Base-by-base conservation (phyloP, 2,888 invertebrate genomes). In the Itoplectis maculator region DNA sequence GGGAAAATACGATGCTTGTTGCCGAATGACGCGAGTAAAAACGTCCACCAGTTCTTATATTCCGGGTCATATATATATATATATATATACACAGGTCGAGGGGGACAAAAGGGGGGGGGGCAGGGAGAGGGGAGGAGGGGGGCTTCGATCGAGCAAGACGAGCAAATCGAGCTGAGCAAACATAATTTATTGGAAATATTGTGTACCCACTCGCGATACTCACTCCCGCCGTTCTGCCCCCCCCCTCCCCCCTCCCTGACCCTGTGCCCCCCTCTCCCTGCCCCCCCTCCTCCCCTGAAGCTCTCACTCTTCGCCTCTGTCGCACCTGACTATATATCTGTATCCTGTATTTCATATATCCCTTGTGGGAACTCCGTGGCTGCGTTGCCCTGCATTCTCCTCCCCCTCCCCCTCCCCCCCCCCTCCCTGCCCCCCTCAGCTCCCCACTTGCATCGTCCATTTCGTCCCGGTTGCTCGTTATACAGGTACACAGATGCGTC, bases 171-270 rank as follows among this genome's bases (percentile, higher is more conserved):
- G 84, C 84, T 86, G 85, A 79, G 84, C 85, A 88, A 87, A 87
- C 86, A 88, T 86, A 87, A 89, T 90, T 89, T 88, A 89, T 89
- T 88, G 88, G 85, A 88, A 90, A 90, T 90, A 91, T 89, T 87
- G 89, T 93, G 93, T 93, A 93, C 93, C 92, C 92, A 90, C 91
- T 84, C 83, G 81, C 65, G 72, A 76, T 82, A 85, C 83, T 82
- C 83, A 73, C 80, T 82, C 85, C 63, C 78, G 74, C 37, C 77
- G 7, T 49, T 66, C 72, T 66, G 73, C 74, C 68, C n/a, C 54
- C 45, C 80, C 20, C 37, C 29, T 29, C 5, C 29, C 2, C 29
- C 29, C 29, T 29, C 29, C 29, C 29, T n/a, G n/a, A n/a, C n/a
- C n/a, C n/a, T n/a, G n/a, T n/a, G n/a, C 54, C 45, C 80, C 20